Evolutionary conservation across 2,888 invertebrate genomes (phyloP), one percentile per base, ranked within the genome.

Genomic region (Eremobia ochroleuca): DNA sequence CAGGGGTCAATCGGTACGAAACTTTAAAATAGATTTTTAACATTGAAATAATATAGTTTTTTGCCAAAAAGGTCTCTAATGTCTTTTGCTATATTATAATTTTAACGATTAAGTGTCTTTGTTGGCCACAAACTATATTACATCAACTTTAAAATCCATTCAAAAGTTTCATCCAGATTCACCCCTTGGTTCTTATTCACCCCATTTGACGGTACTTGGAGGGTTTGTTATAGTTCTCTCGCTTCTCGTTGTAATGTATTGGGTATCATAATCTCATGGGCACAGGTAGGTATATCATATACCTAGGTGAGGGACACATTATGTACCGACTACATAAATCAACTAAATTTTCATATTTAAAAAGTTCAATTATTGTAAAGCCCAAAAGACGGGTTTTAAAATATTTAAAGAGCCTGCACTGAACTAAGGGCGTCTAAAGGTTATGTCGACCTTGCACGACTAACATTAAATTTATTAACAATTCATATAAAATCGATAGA

Each of bases 401-500:
- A 52, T 46, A 46, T 59, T 11, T 5, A 59, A 46, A 76, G 43
- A 59, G 21, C 21, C 28, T 55, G 34, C 34, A 71, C 62, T 65
- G 61, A 67, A 68, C 43, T 65, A 69, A 68, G 34, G 49, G n/a
- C n/a, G 31, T 52, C 61, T 52, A 52, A 61, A 81, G 64, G 52
- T 71, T 52, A 61, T 37, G 8, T 64, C 73, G 82, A 82, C 77
- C 72, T 73, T 78, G 71, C 73, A 71, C 28, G 62, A 69, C 62
- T 37, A 46, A 62, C 72, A 34, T 74, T n/a, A n/a, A n/a, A n/a
- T n/a, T 40, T 70, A 71, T 81, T 81, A 76, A 73, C 46, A 67
- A 83, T 76, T 83, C 70, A 70, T 67, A 64, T 49, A 52, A 76
- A 79, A 71, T 76, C 75, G 58, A 76, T 83, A 34, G 62, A 68